phyloP scores from a whole-genome alignment of 1,140 invertebrate species.

The Rhopalosiphum padi region DNA sequence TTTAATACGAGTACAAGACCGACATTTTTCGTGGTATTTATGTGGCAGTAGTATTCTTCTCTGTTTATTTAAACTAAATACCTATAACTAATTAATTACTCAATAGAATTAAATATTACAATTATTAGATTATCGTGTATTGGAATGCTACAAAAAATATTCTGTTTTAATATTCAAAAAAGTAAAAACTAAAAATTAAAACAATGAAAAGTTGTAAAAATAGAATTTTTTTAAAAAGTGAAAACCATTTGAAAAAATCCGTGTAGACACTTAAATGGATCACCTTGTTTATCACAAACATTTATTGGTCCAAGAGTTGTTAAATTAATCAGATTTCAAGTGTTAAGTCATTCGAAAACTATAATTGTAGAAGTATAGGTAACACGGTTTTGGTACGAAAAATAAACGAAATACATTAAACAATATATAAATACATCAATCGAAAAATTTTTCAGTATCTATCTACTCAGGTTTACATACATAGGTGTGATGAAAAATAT shows the following conservation, averaged over 20 bases:
- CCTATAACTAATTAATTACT: no score
- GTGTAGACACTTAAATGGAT: background rate
- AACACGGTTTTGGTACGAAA: background rate
- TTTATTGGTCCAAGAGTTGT: background rate
- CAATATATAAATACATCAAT: background rate
- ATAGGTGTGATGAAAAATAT: background rate
- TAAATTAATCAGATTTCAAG: background rate
- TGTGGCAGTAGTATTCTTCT: background rate
- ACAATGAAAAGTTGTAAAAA: no score
- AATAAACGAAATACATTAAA: background rate
- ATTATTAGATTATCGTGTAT: no score
- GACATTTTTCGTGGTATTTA: background rate
- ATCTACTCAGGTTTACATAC: background rate
- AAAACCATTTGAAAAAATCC: background rate
- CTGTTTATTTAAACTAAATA: no score
- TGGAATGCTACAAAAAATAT: no score
- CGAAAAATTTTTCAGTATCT: background rate
- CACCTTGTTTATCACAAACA: background rate
- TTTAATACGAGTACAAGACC: background rate
- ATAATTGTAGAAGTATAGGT: background rate
- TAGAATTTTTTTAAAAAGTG: no score
- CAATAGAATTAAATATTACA: no score
- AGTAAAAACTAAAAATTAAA: background rate
- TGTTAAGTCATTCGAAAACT: background rate
- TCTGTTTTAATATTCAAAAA: background rate